Base-by-base conservation (phyloP, 1,140 invertebrate species). In the Hylyphantes graminicola region DNA sequence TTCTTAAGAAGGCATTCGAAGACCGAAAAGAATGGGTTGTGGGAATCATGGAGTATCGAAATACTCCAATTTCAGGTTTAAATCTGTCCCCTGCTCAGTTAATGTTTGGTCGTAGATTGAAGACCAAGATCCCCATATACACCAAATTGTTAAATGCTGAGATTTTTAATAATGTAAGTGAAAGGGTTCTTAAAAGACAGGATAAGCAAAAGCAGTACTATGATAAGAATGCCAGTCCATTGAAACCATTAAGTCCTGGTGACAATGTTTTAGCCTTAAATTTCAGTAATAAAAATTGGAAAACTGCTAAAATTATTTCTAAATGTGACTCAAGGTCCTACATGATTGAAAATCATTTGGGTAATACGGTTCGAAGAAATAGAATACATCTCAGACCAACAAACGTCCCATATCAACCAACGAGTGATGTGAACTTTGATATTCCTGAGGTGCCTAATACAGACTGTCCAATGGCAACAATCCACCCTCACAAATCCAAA, bases 21-120 rank as follows among this genome's bases (percentile, higher is more conserved):
- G 64, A 80, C 12, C 15, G 50, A n/a, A 67, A 68, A 55, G 21
- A 17, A 21, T 15, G 15, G n/a, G 51, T 17, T 17, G 59, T 51
- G 53, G 76, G n/a, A 10, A 21, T 80, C 2, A 51, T 80, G 63
- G 77, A 80, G 55, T 80, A 70, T 68, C 67, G 77, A 35, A 80
- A 80, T 21, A 55, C 15, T 55, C 63, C 51, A 11, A 68, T 70
- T 48, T 65, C 75, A 64, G 59, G 59, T 3, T 17, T 64, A 12
- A 50, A 48, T 64, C 64, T 77, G 64, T 64, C 61, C 51, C 35
- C 57, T 64, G 59, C 75, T n/a, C 48, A 64, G 6, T 13, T 64
- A 15, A 35, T 65, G 35, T 77, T 35, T 65, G 48, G 48, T 50
- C 12, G 48, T 10, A 64, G 48, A 65, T 35, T 64, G 19, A 77